Evolutionary conservation across 2,797 vertebrate genomes (phyloP), one percentile per base, ranked within the genome.

Genomic region (Microctenopoma stevenorrisi): DNA sequence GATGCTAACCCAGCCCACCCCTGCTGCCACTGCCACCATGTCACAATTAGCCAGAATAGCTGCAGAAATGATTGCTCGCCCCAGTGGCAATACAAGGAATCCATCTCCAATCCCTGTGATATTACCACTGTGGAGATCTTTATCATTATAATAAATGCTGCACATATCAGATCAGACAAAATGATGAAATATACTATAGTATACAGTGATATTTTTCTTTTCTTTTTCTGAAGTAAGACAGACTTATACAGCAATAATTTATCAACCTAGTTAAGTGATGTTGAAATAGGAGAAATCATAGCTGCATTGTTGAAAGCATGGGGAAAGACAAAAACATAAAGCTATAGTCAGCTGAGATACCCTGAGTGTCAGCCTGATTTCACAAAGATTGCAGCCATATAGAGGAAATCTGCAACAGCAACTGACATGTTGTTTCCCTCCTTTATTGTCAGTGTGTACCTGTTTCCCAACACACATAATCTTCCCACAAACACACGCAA

Each of bases 41-140:
- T 90, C 78, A 84, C 89, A 90, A 90, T 91, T 87, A 90, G 75
- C 79, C 74, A 54, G 72, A 79, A 86, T 85, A 74, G 81, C 75
- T 70, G 83, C 74, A 82, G 82, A 86, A 68, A 68, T 84, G 83
- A 86, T 86, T 89, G 76, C 75, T 81, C 60, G 35, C 72, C 81
- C 66, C 38, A 26, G 62, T 84, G 69, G 81, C 72, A 70, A 57
- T 56, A 49, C 72, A 82, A 49, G 83, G 81, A 59, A 61, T 88
- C 72, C 72, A 71, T 81, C 76, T 76, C 79, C 72, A 72, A 74
- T 85, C 82, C 74, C 73, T 63, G 51, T 62, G 52, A 83, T 78
- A 79, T 74, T 74, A 51, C 74, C 50, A 42, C 55, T 58, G 60
- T 65, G 61, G 63, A 71, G 86, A 87, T 91, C 68, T 60, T 83